These are phyloP conservation scores for Troglohyphantes excavatus DNA, from an alignment of 2,888 invertebrate genomes.

Conservation along the genomic window DNA sequence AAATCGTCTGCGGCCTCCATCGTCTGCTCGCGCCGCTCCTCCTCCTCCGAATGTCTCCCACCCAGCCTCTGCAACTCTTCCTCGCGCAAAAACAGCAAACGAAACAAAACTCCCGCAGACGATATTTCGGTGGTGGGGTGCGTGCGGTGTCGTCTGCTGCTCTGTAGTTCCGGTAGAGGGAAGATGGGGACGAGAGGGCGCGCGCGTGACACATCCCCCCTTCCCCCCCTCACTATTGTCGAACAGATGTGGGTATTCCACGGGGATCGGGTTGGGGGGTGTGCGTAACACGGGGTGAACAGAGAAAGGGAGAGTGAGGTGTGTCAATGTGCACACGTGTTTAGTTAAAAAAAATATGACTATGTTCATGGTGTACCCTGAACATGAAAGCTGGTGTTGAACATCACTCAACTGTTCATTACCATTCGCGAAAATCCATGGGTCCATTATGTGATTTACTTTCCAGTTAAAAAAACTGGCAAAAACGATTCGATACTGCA, in stretches of 20 bases:
- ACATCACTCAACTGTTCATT: too few relatives aligned
- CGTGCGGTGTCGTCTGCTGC: background rate
- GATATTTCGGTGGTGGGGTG: background rate
- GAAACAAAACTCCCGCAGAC: background rate
- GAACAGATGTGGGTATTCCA: background rate
- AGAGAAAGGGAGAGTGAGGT: background rate
- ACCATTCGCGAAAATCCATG: too few relatives aligned
- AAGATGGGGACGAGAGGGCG: background rate
- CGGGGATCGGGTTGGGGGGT: background rate
- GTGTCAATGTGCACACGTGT: too few relatives aligned
- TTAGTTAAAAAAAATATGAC: too few relatives aligned
- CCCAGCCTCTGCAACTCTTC: background rate
- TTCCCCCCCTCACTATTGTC: too few relatives aligned
- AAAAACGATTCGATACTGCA: too few relatives aligned
- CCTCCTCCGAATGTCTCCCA: background rate
- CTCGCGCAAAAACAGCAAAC: too few relatives aligned
- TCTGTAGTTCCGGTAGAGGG: too few relatives aligned
- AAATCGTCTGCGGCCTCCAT: conserved; percentile 6
- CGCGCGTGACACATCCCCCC: background rate
- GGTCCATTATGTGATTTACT: too few relatives aligned
- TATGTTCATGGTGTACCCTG: too few relatives aligned
- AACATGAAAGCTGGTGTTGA: too few relatives aligned
- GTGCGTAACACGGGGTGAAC: background rate
- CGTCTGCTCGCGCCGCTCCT: background rate
- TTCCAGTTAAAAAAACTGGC: too few relatives aligned